phyloP scores from a whole-genome alignment of 2,888 invertebrate genomes.

The Apotomis betuletana region DNA sequence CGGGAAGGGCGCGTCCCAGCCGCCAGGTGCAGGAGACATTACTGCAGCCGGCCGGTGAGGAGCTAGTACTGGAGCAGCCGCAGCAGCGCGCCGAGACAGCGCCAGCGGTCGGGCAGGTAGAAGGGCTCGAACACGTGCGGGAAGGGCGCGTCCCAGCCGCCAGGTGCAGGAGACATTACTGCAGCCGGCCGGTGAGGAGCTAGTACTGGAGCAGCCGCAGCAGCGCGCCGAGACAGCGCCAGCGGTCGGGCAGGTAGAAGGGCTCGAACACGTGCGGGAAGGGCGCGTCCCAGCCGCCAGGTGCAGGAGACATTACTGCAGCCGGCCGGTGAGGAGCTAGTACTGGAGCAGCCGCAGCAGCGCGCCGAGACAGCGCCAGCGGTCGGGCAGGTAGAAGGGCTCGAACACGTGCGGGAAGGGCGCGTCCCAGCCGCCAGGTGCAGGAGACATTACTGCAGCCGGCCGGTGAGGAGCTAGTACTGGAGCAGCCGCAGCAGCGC shows the following conservation, averaged over 20 bases:
- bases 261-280: constrained; percentile 98
- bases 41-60: neutral
- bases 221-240: constrained; percentile 92
- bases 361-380: constrained; percentile 96
- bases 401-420: constrained; percentile 99
- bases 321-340: neutral
- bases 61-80: no score
- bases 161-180: constrained; percentile 81
- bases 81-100: constrained; percentile 89
- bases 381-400: constrained; percentile 97
- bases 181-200: neutral
- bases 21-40: no score
- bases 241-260: constrained; percentile 97
- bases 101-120: constrained; percentile 97
- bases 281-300: constrained; percentile 98
- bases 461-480: constrained; percentile 86
- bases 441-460: constrained; percentile 89
- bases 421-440: constrained; percentile 98
- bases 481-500: constrained; percentile 89
- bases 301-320: constrained; percentile 64
- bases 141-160: constrained; percentile 99
- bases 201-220: no score
- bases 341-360: constrained; percentile 42
- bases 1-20: constrained; percentile 99
- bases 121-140: constrained; percentile 98